Conservation (phyloP, 1,140 invertebrate genomes). For the Papilio helenus region DNA sequence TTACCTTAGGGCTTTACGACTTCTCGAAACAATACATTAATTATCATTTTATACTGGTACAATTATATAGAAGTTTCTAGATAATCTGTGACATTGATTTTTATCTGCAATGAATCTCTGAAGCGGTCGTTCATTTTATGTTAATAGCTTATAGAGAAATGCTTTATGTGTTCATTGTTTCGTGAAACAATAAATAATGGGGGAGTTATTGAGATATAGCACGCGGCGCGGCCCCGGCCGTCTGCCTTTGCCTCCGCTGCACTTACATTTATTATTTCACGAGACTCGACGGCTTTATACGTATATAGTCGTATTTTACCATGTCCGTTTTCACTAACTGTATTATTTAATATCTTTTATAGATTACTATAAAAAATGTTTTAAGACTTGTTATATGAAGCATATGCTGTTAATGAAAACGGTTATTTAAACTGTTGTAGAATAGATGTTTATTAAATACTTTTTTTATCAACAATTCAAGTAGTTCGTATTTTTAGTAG, state of each 20-base stretch:
- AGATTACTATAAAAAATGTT: background rate
- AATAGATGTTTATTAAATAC: background rate
- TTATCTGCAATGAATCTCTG: conserved; percentile 33
- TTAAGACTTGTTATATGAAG: background rate
- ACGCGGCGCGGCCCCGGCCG: background rate
- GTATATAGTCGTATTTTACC: conserved; percentile 28
- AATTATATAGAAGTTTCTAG: background rate
- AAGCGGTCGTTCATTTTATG: conserved; percentile 67
- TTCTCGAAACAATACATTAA: background rate
- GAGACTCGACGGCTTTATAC: conserved; percentile 33
- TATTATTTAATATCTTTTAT: background rate
- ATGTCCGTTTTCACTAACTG: background rate
- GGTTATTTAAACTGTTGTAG: background rate
- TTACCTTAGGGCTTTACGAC: background rate
- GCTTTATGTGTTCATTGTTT: conserved; percentile 78
- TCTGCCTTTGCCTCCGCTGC: background rate
- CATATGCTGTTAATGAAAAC: background rate
- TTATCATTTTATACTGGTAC: background rate
- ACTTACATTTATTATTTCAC: conserved; percentile 52
- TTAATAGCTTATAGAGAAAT: conserved; percentile 75
- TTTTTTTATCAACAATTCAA: background rate
- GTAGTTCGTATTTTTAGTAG: background rate
- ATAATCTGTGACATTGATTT: conserved; percentile 9
- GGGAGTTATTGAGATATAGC: conserved; percentile 55
- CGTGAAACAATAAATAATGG: conserved; percentile 73